These are phyloP conservation scores for Spilosoma lubricipeda DNA, from an alignment of 2,888 invertebrate genomes.

Conservation along the genomic window DNA sequence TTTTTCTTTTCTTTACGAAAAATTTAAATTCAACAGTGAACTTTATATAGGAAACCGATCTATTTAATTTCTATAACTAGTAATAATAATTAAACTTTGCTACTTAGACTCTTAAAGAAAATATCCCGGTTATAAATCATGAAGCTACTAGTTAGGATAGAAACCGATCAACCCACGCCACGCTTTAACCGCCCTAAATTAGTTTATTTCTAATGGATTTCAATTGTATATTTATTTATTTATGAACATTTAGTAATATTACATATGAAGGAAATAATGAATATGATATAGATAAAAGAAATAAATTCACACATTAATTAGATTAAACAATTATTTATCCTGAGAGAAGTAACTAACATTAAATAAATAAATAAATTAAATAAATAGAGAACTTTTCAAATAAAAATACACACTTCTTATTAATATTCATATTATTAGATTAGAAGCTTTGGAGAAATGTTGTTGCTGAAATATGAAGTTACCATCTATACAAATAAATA, in stretches of 20 bases:
- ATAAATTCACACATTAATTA: no score
- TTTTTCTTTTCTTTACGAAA: neutral
- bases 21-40: neutral
- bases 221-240: constrained; percentile 53
- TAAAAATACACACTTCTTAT: neutral
- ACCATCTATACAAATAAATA: neutral
- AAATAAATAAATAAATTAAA: neutral
- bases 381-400: neutral
- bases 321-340: neutral
- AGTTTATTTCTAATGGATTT: constrained; percentile 73
- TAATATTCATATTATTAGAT: neutral
- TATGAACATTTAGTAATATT: no score
- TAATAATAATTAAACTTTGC: no score
- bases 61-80: no score
- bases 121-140: constrained; percentile 84
- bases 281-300: no score
- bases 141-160: constrained; percentile 75
- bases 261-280: no score
- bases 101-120: constrained; percentile 66
- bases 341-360: neutral
- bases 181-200: constrained; percentile 76
- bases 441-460: neutral
- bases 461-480: neutral
- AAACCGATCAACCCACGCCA: constrained; percentile 76
- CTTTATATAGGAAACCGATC: neutral